phyloP scores from a whole-genome alignment of 2,888 invertebrate genomes.

The Microctonus hyperodae region DNA sequence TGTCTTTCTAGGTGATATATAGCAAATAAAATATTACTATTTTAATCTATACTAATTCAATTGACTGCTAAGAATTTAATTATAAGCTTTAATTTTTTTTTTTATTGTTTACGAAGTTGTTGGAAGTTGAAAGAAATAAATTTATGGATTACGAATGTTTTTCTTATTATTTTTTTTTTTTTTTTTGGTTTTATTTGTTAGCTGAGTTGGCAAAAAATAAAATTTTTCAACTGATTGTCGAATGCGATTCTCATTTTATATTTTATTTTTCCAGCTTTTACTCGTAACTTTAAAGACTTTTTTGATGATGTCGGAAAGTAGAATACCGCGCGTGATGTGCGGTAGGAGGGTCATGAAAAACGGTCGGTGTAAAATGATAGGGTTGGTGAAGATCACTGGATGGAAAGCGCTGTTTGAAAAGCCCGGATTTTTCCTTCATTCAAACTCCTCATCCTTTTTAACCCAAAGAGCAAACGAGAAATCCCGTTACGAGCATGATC shows the following conservation, averaged over 20 bases:
- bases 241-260: background rate
- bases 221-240: background rate
- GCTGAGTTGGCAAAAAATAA: background rate
- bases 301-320: constrained; percentile 1
- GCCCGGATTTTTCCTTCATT: constrained; percentile 16
- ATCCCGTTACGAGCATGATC: constrained; percentile 27
- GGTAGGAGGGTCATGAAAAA: background rate
- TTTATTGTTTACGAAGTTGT: too few relatives aligned
- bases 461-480: constrained; percentile 14
- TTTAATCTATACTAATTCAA: background rate
- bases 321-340: background rate
- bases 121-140: too few relatives aligned
- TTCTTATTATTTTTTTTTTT: background rate
- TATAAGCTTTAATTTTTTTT: too few relatives aligned
- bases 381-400: background rate
- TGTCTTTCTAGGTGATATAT: constrained; percentile 36
- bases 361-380: background rate
- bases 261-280: background rate
- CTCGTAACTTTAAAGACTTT: constrained; percentile 2
- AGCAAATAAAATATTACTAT: background rate
- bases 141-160: too few relatives aligned
- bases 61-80: too few relatives aligned
- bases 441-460: constrained; percentile 16
- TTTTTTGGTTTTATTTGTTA: background rate
- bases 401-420: constrained; percentile 8